phyloP scores from a whole-genome alignment of 2,888 invertebrate genomes.

The Capitulum mitella region DNA sequence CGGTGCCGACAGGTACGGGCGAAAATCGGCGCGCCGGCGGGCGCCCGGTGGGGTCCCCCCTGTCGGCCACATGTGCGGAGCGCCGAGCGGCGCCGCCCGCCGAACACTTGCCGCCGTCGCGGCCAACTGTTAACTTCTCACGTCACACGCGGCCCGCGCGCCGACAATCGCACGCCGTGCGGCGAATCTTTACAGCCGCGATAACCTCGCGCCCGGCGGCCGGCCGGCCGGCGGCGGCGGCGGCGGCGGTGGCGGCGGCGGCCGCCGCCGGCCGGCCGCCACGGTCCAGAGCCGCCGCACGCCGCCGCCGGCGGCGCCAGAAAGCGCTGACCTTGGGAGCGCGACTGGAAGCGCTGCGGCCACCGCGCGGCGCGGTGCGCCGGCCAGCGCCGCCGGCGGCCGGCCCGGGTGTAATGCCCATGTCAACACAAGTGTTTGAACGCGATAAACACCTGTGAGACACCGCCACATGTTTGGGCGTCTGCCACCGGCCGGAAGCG shows the following conservation, averaged over 20 bases:
- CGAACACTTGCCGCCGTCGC: neutral
- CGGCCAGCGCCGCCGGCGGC: neutral
- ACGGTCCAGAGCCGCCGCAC: neutral
- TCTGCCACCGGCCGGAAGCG: neutral
- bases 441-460: constrained; percentile 22
- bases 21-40: no score
- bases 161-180: neutral
- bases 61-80: neutral
- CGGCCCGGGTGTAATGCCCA: neutral
- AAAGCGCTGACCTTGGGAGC: neutral
- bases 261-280: neutral
- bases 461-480: neutral
- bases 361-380: neutral
- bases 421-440: constrained; percentile 19
- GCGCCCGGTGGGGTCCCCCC: neutral
- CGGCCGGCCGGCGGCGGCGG: neutral
- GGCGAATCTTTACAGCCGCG: constrained; percentile 19
- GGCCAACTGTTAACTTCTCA: constrained; percentile 10
- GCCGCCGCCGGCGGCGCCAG: neutral
- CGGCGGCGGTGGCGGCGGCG: neutral
- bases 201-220: neutral
- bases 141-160: neutral
- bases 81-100: neutral
- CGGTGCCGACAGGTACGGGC: no score
- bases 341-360: neutral